Conservation (phyloP, 2,113 vertebrate genomes). For the Ochotona curzoniae region DNA sequence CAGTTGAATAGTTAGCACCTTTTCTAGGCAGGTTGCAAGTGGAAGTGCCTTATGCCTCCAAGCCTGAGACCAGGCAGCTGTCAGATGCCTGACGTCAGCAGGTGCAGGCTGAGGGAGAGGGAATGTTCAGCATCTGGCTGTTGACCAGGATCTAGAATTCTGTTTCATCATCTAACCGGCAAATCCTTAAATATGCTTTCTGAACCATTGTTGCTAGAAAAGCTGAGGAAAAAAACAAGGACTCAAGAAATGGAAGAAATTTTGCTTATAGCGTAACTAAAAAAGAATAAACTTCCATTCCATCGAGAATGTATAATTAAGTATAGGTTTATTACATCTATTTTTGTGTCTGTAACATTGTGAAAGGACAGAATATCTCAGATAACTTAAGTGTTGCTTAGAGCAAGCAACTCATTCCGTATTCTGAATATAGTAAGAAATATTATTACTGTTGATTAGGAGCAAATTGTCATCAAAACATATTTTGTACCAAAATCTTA, state of each 20-base stretch:
- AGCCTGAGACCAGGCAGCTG: not conserved
- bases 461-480: not conserved
- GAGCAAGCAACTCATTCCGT: not conserved
- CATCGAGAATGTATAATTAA: not conserved
- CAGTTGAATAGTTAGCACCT: not conserved
- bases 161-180: not conserved
- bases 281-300: constrained; percentile 29
- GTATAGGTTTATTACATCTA: not conserved
- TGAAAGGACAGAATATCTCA: constrained; percentile 5
- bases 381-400: constrained; percentile 20
- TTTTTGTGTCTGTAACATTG: not conserved
- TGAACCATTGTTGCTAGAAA: not conserved
- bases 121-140: not conserved
- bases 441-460: not conserved
- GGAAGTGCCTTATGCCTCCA: not conserved
- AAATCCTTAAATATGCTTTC: not conserved
- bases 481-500: not conserved
- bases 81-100: not conserved
- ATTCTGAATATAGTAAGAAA: not conserved
- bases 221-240: not conserved
- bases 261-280: not conserved
- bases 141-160: not conserved
- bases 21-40: not conserved
- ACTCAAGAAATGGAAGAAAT: not conserved
- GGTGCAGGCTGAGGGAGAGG: not conserved